phyloP scores from a whole-genome alignment of 1,140 invertebrate species.

The Neodiprion fabricii region DNA sequence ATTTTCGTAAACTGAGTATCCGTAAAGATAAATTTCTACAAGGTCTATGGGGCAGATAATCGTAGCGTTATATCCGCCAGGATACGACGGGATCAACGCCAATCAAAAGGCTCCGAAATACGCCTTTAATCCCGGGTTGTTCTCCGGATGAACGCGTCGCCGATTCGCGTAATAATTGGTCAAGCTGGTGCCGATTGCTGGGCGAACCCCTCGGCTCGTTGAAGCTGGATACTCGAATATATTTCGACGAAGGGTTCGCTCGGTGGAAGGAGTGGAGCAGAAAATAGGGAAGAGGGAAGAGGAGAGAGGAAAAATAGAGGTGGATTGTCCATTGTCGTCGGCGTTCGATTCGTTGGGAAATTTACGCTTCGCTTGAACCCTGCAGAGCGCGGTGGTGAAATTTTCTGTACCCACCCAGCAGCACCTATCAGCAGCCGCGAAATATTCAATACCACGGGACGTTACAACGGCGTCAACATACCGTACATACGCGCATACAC shows the following conservation, averaged over 20 bases:
- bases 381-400: neutral
- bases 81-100: neutral
- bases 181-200: neutral
- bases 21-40: no score
- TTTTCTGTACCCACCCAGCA: no score
- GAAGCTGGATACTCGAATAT: neutral
- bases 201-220: neutral
- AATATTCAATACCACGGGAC: no score
- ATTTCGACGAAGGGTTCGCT: neutral
- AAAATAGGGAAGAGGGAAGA: neutral
- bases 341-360: slow-evolving; percentile 32
- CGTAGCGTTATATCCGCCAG: no score
- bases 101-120: neutral
- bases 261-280: neutral
- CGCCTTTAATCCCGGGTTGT: neutral
- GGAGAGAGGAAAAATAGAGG: slow-evolving; percentile 20
- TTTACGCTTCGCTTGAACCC: slow-evolving; percentile 33
- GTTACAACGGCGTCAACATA: no score
- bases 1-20: no score
- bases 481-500: no score
- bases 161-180: neutral
- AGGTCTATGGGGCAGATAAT: no score
- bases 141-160: neutral
- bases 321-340: slow-evolving; percentile 12
- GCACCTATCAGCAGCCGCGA: no score